phyloP scores from a whole-genome alignment of 2,113 vertebrate genomes.

The Pyxicephalus adspersus region DNA sequence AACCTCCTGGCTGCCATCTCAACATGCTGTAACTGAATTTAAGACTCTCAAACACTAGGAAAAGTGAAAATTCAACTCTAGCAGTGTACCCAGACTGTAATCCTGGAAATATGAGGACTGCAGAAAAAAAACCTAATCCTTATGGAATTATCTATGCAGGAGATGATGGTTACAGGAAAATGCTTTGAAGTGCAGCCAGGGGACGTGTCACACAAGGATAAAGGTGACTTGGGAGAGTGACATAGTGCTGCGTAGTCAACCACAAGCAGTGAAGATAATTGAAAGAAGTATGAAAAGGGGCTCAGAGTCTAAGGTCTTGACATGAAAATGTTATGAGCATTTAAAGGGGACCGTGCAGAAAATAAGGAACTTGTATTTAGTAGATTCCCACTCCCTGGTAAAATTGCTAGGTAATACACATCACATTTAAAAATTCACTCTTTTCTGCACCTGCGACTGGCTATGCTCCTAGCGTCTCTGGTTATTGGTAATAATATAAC shows the following conservation, averaged over 20 bases:
- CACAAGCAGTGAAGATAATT: conserved; percentile 17
- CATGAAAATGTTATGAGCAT: conserved; percentile 11
- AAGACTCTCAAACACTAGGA: conserved; percentile 1
- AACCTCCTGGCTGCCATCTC: conserved; percentile 3
- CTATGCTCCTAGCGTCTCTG: too few species aligned
- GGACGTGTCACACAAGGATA: conserved; percentile 33
- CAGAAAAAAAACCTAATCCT: conserved; percentile 23
- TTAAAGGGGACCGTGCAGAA: too few species aligned
- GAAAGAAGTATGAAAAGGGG: conserved; percentile 10
- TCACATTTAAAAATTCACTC: too few species aligned
- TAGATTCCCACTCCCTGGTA: too few species aligned
- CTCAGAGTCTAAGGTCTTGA: not conserved
- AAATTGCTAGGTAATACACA: too few species aligned
- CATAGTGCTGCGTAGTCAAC: conserved; percentile 11
- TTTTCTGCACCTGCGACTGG: too few species aligned
- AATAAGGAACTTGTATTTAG: too few species aligned
- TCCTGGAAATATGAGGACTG: conserved; percentile 3
- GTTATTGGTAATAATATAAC: too few species aligned
- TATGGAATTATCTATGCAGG: conserved; percentile 19
- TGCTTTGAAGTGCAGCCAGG: conserved; percentile 19
- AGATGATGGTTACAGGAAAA: conserved; percentile 1
- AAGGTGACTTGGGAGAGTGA: conserved; percentile 31
- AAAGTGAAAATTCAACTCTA: not conserved
- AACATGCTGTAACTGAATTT: conserved; percentile 15
- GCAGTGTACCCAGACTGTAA: conserved; percentile 26